Base-by-base conservation (phyloP, 23 tunicate species). In the Trididemnum nubilum region DNA sequence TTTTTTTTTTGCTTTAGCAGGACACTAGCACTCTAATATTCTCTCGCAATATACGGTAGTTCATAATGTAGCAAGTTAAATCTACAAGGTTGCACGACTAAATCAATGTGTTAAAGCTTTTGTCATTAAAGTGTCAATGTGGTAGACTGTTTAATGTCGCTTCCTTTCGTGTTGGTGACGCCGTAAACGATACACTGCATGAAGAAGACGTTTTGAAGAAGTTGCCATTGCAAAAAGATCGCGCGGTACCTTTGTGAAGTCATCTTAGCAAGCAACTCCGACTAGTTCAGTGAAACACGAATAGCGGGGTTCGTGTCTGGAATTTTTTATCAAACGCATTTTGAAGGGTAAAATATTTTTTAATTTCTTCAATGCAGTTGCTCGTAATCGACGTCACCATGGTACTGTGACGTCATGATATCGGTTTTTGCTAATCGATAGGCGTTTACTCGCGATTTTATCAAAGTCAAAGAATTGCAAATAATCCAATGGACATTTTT, bases 381-480 rank as follows among this genome's bases (percentile, higher is more conserved):
- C 67, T 61, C 67, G 25, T 61, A 12, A 26, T 61, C 67, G 67
- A 61, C 67, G 67, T 61, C 67, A 61, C n/a, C 67, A 61, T 26
- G 67, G 67, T 22, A 61, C 67, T 61, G 67, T 61, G 67, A 61
- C 67, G 26, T 49, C 18, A 12, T 49, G n/a, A n/a, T n/a, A n/a
- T n/a, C n/a, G n/a, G n/a, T n/a, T n/a, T n/a, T n/a, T n/a, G n/a
- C n/a, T n/a, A n/a, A n/a, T n/a, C n/a, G n/a, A n/a, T n/a, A n/a
- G n/a, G n/a, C n/a, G n/a, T n/a, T n/a, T n/a, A n/a, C n/a, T n/a
- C n/a, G n/a, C n/a, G n/a, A n/a, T n/a, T n/a, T n/a, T n/a, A n/a
- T n/a, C n/a, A n/a, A n/a, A n/a, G n/a, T n/a, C n/a, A n/a, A n/a
- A n/a, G n/a, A n/a, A n/a, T n/a, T n/a, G n/a, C n/a, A n/a, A n/a